Percentiles rank a stretch among this genome's conserved stretches.
These are phyloP conservation scores for Acrobasis consociella DNA, from an alignment of 2,888 invertebrate genomes.

Conservation along the genomic window DNA sequence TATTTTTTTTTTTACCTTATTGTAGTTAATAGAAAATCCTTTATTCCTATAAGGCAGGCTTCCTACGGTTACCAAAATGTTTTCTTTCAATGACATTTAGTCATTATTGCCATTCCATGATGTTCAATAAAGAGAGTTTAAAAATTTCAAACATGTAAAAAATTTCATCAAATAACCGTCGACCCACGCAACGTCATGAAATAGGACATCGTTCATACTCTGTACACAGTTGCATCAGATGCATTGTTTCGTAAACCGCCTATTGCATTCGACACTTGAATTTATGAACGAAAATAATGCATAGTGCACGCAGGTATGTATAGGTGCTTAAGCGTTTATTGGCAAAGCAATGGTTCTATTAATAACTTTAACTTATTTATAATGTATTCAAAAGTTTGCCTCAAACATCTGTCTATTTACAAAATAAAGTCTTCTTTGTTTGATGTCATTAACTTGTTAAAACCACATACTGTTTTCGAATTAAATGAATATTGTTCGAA, in stretches of 20 bases:
- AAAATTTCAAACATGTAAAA: too few species aligned
- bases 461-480: not conserved
- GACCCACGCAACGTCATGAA: slow-evolving; percentile 53
- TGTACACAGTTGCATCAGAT: slow-evolving; percentile 29
- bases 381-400: too few species aligned
- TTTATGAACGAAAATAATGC: slow-evolving; percentile 9
- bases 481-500: not conserved
- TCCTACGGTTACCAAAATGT: too few species aligned
- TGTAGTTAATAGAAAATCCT: too few species aligned
- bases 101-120: not conserved
- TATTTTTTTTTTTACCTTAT: too few species aligned
- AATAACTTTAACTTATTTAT: too few species aligned
- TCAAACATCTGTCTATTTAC: not conserved
- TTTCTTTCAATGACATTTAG: too few species aligned
- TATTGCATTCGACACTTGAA: slow-evolving; percentile 13
- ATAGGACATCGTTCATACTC: slow-evolving; percentile 61
- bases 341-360: too few species aligned
- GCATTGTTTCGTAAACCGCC: slow-evolving; percentile 17
- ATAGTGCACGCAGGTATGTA: not conserved
- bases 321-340: not conserved
- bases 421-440: not conserved
- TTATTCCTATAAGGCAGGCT: too few species aligned
- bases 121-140: not conserved
- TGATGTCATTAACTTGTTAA: not conserved
- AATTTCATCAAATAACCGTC: slow-evolving; percentile 19